Conservation (phyloP, 1,140 invertebrate genomes). For the Cotesia glomerata region DNA sequence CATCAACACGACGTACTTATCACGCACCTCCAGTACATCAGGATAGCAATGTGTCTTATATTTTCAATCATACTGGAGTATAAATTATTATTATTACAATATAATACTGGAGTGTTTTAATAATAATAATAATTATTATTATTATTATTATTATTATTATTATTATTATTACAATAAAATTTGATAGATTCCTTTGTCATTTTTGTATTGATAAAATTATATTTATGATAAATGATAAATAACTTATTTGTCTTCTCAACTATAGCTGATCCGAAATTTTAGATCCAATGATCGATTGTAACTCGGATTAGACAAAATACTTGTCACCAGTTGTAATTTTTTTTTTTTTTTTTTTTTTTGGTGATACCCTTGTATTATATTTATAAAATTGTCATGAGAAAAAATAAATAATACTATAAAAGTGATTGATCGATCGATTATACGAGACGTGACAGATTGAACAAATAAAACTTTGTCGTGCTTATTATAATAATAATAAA, state of each 20-base stretch:
- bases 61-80: slow-evolving; percentile 69
- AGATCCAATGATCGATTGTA: slow-evolving; percentile 43
- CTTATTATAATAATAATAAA: no score
- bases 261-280: slow-evolving; percentile 42
- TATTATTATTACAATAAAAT: not conserved
- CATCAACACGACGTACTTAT: slow-evolving; percentile 62
- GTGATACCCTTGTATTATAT: not conserved
- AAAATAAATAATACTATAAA: no score
- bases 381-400: no score
- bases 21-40: slow-evolving; percentile 69
- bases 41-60: slow-evolving; percentile 78
- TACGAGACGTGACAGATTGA: no score
- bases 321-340: not conserved
- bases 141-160: not conserved
- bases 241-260: slow-evolving; percentile 10
- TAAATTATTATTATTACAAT: slow-evolving; percentile 39
- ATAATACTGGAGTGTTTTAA: not conserved
- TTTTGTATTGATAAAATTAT: no score
- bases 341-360: not conserved
- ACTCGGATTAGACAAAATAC: slow-evolving; percentile 39
- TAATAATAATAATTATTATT: not conserved
- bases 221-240: not conserved
- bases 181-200: not conserved
- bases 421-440: no score
- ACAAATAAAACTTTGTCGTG: no score